phyloP scores from a whole-genome alignment of 2,797 vertebrate species.

The Acanthurus tractus region DNA sequence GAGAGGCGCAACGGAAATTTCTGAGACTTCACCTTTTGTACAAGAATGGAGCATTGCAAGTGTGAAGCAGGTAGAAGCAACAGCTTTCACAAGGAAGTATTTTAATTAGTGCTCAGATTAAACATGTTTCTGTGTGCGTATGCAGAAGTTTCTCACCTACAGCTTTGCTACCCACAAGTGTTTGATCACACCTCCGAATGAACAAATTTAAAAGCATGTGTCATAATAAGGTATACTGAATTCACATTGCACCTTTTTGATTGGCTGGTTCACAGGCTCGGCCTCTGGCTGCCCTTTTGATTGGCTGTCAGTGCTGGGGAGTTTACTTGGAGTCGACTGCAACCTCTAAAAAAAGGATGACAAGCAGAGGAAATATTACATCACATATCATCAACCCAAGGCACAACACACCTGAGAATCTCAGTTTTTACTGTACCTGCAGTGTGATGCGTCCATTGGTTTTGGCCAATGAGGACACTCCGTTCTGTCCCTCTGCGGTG shows the following conservation, averaged over 20 bases:
- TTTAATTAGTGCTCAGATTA: too few species aligned
- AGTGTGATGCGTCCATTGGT: conserved; percentile 85
- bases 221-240: neutral
- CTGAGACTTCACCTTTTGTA: too few species aligned
- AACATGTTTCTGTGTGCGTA: too few species aligned
- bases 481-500: conserved; percentile 83
- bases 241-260: conserved; percentile 84
- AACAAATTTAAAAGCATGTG: neutral
- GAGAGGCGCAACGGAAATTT: too few species aligned
- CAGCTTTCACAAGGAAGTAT: too few species aligned
- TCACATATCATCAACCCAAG: neutral
- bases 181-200: too few species aligned
- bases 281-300: conserved; percentile 75
- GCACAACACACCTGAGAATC: fast-evolving
- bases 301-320: conserved; percentile 81
- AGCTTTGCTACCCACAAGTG: too few species aligned
- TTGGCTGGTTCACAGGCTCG: conserved; percentile 76
- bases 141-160: too few species aligned
- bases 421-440: conserved; percentile 79
- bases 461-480: conserved; percentile 83
- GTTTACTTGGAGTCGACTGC: conserved; percentile 86
- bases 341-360: conserved; percentile 79
- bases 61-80: too few species aligned
- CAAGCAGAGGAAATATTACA: neutral
- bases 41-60: too few species aligned